Evolutionary conservation across 2,888 invertebrate genomes (phyloP).

Genomic region (Metellina segmentata): DNA sequence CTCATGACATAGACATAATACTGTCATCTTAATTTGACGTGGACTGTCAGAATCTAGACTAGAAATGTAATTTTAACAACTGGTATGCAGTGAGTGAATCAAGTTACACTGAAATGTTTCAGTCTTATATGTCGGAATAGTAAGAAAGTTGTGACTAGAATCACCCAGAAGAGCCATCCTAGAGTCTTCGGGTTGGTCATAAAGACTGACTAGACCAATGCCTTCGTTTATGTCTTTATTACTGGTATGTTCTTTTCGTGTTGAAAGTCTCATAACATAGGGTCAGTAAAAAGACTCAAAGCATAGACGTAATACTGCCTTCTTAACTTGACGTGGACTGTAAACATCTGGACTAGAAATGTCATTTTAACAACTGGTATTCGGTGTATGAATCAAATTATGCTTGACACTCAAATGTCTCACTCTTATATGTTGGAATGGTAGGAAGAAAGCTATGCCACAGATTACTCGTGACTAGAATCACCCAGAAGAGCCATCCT

Average conservation of each 20-base stretch:
- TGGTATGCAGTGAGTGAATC: neutral
- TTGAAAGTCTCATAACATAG: too few species aligned
- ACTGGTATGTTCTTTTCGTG: constrained; percentile 31
- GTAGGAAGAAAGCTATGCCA: too few species aligned
- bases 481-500: neutral
- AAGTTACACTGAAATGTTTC: neutral
- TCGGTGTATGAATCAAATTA: neutral
- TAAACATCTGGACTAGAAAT: too few species aligned
- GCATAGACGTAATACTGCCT: too few species aligned
- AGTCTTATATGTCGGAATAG: too few species aligned
- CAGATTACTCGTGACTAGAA: neutral
- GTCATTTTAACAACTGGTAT: neutral
- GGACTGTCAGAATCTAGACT: too few species aligned
- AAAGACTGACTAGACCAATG: constrained; percentile 53
- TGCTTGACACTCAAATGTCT: too few species aligned
- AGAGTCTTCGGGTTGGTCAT: constrained; percentile 8
- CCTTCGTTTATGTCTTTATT: constrained; percentile 38
- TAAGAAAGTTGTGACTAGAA: neutral
- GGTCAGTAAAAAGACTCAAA: too few species aligned
- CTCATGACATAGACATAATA: too few species aligned
- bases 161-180: neutral
- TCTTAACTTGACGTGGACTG: too few species aligned
- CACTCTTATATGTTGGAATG: too few species aligned
- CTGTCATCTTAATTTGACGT: too few species aligned
- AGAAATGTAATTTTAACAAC: neutral